These are phyloP conservation scores for Sebastes fasciatus DNA, from an alignment of 2,113 vertebrate species.

Conservation along the genomic window DNA sequence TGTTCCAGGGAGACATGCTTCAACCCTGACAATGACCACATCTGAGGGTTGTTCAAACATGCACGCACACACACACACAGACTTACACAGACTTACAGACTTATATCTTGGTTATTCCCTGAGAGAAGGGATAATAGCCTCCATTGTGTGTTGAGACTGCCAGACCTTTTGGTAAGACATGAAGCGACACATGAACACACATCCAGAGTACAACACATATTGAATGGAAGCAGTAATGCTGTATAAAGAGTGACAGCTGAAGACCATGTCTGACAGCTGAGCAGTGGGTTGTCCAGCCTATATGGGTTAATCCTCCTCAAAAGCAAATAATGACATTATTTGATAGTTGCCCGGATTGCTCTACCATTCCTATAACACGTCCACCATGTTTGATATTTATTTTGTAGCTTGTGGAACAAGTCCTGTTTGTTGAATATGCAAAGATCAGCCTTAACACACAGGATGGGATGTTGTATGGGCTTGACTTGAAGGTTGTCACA, in stretches of 20 bases:
- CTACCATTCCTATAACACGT: background rate
- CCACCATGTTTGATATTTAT: background rate
- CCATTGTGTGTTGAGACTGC: background rate
- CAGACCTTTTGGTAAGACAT: background rate
- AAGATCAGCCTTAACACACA: background rate
- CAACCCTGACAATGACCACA: conserved; percentile 37
- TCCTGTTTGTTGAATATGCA: background rate
- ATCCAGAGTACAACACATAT: background rate
- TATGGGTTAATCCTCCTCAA: background rate
- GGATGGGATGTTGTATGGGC: background rate
- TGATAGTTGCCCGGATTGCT: background rate
- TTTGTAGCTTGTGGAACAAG: conserved; percentile 2
- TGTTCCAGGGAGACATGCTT: conserved; percentile 18
- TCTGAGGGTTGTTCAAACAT: background rate
- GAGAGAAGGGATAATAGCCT: conserved; percentile 4
- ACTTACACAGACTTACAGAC: conserved; percentile 17
- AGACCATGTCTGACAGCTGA: conserved; percentile 19
- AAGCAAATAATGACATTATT: conserved; percentile 1
- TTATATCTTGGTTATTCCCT: conserved; percentile 2
- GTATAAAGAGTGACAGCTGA: conserved; percentile 22
- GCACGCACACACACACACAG: conserved; percentile 1
- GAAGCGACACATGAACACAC: background rate
- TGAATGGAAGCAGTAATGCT: background rate
- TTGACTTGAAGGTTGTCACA: background rate
- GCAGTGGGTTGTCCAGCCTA: background rate